phyloP scores from a whole-genome alignment of 1,140 invertebrate species.

The Matsumurasca onukii region DNA sequence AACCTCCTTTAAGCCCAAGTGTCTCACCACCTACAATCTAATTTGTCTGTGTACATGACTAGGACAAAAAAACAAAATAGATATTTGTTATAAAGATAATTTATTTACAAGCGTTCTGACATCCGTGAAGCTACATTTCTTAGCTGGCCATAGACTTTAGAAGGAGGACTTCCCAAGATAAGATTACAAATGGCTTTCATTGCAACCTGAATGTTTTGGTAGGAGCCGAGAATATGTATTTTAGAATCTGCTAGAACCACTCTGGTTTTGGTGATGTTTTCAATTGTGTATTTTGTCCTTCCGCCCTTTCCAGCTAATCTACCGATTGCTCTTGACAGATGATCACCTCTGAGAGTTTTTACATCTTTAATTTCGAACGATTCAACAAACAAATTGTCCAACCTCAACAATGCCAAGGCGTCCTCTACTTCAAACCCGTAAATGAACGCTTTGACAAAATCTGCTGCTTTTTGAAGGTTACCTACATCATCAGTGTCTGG shows the following conservation, averaged over 20 bases:
- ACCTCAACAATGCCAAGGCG: constrained; percentile 87
- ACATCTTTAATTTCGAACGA: constrained; percentile 97
- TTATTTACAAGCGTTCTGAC: constrained; percentile 48
- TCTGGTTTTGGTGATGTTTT: constrained; percentile 98
- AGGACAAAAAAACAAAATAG: not conserved
- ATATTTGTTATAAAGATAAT: not conserved
- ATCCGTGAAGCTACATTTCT: constrained; percentile 78
- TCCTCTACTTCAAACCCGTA: constrained; percentile 98
- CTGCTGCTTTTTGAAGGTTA: constrained; percentile 95
- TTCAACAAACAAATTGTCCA: constrained; percentile 98
- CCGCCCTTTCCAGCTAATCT: constrained; percentile 96
- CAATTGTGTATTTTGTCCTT: constrained; percentile 97
- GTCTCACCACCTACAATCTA: too few relatives aligned
- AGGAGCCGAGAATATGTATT: constrained; percentile 97
- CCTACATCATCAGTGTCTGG: constrained; percentile 83
- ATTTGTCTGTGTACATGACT: too few relatives aligned
- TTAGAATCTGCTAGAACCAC: constrained; percentile 96
- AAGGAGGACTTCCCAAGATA: constrained; percentile 93
- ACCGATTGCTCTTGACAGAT: constrained; percentile 93
- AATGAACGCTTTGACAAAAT: constrained; percentile 97
- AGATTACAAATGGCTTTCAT: constrained; percentile 96
- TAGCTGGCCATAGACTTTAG: constrained; percentile 94
- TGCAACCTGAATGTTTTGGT: constrained; percentile 95
- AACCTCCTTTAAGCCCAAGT: too few relatives aligned
- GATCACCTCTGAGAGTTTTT: constrained; percentile 94